Conservation (phyloP, 2,113 vertebrate species). For the Setophaga kirtlandii region DNA sequence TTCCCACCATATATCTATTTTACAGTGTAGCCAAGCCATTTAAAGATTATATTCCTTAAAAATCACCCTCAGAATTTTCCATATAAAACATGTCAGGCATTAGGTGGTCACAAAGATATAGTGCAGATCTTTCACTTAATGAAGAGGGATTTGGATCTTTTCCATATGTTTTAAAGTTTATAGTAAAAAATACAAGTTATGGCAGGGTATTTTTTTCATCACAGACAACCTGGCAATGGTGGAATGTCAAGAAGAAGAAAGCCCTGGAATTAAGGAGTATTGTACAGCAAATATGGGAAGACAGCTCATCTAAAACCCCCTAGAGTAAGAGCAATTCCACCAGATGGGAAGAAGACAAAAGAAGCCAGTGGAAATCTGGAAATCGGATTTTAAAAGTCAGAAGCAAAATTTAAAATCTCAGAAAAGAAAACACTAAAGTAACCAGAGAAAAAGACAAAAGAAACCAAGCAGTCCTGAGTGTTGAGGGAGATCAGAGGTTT, state of each 20-base stretch:
- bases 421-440: background rate
- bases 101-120: background rate
- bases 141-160: background rate
- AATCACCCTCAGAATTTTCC: background rate
- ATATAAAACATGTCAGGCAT: accelerated
- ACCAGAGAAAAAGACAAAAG: background rate
- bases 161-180: background rate
- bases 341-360: background rate
- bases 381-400: background rate
- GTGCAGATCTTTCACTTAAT: background rate
- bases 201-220: background rate
- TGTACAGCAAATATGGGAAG: background rate
- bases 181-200: background rate
- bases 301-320: background rate
- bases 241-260: background rate
- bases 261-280: background rate
- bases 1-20: background rate
- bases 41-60: background rate
- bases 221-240: background rate
- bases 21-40: background rate
- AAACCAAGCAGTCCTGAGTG: background rate
- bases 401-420: background rate
- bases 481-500: background rate
- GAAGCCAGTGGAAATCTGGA: background rate
- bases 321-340: background rate